Evolutionary conservation across 2,113 vertebrate genomes (phyloP).

Genomic region (Cynocephalus volans): DNA sequence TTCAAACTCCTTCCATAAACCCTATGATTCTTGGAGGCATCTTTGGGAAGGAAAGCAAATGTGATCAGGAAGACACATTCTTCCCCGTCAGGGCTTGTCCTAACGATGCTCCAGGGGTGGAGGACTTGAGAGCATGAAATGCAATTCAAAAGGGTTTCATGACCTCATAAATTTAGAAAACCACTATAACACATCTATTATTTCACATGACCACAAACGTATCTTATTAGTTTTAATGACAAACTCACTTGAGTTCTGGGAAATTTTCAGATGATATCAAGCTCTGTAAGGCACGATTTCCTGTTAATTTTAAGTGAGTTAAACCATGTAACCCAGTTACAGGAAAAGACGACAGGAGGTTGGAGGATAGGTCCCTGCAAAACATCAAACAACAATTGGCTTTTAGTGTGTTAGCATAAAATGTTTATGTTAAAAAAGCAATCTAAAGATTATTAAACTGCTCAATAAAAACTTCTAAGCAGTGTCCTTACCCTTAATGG

Average conservation of each 20-base stretch:
- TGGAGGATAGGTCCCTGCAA: conserved; percentile 96
- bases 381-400: conserved; percentile 88
- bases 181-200: conserved; percentile 86
- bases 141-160: conserved; percentile 73
- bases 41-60: conserved; percentile 64
- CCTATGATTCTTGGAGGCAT: conserved; percentile 57
- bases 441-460: conserved; percentile 66
- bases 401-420: conserved; percentile 83
- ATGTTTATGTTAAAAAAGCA: conserved; percentile 73
- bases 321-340: conserved; percentile 94
- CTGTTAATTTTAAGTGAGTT: conserved; percentile 97
- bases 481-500: conserved; percentile 40
- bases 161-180: conserved; percentile 80
- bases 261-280: conserved; percentile 94
- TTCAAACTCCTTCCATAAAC: conserved; percentile 67
- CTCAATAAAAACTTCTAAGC: conserved; percentile 74
- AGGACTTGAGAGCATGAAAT: conserved; percentile 73
- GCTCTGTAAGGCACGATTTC: conserved; percentile 94
- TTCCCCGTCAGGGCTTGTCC: conserved; percentile 36
- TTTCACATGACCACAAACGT: conserved; percentile 89
- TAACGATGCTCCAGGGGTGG: not conserved
- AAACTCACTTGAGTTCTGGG: conserved; percentile 95
- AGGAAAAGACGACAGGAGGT: conserved; percentile 95
- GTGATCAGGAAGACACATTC: conserved; percentile 57
- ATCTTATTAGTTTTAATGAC: conserved; percentile 90